These are phyloP conservation scores for Netelia fuscicornis DNA, from an alignment of 2,888 invertebrate species.

Conservation along the genomic window DNA sequence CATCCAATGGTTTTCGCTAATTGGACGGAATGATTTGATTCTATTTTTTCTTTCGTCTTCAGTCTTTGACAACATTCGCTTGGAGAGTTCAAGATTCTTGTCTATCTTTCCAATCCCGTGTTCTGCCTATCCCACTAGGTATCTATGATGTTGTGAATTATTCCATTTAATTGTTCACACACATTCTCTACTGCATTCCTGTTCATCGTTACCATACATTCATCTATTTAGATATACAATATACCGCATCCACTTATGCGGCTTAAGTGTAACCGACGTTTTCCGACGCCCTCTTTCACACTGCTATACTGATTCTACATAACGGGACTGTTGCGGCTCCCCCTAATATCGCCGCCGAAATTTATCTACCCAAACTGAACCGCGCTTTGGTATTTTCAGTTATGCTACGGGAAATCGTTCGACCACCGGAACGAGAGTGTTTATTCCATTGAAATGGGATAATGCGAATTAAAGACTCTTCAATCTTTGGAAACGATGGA, in stretches of 20 bases:
- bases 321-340: not conserved
- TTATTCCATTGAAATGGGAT: conserved; percentile 44
- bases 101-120: conserved; percentile 7
- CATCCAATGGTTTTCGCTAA: not conserved
- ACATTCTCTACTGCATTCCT: not conserved
- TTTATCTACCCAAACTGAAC: conserved; percentile 77
- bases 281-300: not conserved
- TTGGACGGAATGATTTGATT: not conserved
- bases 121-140: not conserved
- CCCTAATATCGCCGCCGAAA: conserved; percentile 59
- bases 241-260: not conserved
- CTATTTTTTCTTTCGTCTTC: not conserved
- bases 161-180: too few relatives aligned
- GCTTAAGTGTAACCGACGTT: not conserved
- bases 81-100: not conserved
- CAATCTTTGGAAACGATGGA: conserved; percentile 57
- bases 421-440: conserved; percentile 13
- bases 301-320: not conserved
- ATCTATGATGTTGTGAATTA: not conserved
- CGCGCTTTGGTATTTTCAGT: conserved; percentile 78
- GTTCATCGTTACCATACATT: too few relatives aligned
- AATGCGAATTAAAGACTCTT: conserved; percentile 67
- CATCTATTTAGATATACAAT: too few relatives aligned
- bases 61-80: conserved; percentile 9
- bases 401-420: conserved; percentile 65